A percentile compares a stretch with the other conserved stretches of the same genome.
These are phyloP conservation scores for Rhagonycha lutea DNA, from an alignment of 2,888 invertebrate species.

Conservation along the genomic window DNA sequence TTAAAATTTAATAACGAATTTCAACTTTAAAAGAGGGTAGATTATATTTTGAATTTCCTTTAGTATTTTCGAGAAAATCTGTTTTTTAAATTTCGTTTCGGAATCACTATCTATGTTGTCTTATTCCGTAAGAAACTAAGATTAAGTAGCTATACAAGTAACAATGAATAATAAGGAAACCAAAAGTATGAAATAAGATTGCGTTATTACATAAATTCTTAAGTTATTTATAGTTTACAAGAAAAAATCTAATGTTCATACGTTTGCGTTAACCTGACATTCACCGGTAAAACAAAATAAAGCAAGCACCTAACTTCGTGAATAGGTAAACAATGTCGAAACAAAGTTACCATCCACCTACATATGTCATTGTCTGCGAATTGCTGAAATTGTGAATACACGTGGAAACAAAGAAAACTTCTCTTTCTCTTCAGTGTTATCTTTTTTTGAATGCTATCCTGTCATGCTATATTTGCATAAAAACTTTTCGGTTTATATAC, in stretches of 20 bases:
- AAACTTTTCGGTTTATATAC: background rate
- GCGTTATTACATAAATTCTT: slow-evolving; percentile 18
- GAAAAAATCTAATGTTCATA: slow-evolving; percentile 22
- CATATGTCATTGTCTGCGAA: slow-evolving; percentile 26
- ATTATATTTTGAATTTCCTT: background rate
- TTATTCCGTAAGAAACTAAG: slow-evolving; percentile 16
- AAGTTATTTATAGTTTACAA: slow-evolving; percentile 23
- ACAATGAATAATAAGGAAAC: slow-evolving; percentile 27
- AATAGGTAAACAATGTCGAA: slow-evolving; percentile 20
- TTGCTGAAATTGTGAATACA: slow-evolving; percentile 14
- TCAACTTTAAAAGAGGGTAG: background rate
- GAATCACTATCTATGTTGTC: background rate
- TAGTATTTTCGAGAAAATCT: background rate
- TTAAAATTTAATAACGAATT: background rate
- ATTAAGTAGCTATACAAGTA: slow-evolving; percentile 11
- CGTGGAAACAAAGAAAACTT: background rate
- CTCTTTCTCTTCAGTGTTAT: background rate
- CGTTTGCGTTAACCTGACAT: slow-evolving; percentile 26
- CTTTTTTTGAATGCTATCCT: background rate
- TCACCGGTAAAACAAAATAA: slow-evolving; percentile 20
- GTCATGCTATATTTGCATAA: background rate
- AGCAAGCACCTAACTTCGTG: slow-evolving; percentile 21
- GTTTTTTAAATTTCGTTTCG: background rate
- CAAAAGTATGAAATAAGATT: slow-evolving; percentile 27
- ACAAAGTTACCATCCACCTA: slow-evolving; percentile 24